phyloP scores from a whole-genome alignment of 2,888 invertebrate genomes.

The Xylophagus ater region DNA sequence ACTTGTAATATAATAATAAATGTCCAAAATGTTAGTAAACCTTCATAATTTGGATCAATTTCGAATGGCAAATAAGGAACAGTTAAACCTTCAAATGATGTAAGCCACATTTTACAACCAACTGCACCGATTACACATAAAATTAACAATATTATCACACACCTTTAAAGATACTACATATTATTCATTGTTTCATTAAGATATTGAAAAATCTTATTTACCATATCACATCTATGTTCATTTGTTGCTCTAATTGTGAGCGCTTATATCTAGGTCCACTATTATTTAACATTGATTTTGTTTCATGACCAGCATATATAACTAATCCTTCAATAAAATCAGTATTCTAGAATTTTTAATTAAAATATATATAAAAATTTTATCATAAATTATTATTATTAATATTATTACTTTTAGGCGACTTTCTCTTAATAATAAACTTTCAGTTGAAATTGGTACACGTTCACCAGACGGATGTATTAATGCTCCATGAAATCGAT shows the following conservation, averaged over 20 bases:
- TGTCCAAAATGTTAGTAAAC: conserved; percentile 85
- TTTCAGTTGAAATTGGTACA: conserved; percentile 77
- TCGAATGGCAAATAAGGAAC: conserved; percentile 58
- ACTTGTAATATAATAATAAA: conserved; percentile 91
- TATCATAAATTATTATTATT: not conserved
- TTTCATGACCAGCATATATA: conserved; percentile 94
- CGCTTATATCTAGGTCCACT: conserved; percentile 90
- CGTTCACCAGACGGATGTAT: conserved; percentile 67
- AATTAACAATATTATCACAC: conserved; percentile 80
- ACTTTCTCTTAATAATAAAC: conserved; percentile 86
- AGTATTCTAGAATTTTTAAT: conserved; percentile 69
- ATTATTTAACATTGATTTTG: conserved; percentile 96
- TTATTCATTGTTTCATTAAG: not conserved
- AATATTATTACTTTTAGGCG: conserved; percentile 48
- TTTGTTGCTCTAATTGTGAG: conserved; percentile 80
- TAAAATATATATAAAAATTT: no score
- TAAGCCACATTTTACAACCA: conserved; percentile 79
- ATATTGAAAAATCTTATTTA: conserved; percentile 64
- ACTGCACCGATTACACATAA: conserved; percentile 85
- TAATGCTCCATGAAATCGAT: conserved; percentile 84
- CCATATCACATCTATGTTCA: conserved; percentile 95
- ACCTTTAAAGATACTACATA: no score
- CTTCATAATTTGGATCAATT: conserved; percentile 55
- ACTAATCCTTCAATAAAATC: conserved; percentile 94
- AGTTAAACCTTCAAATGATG: conserved; percentile 39